Evolutionary conservation across 2,113 vertebrate species (phyloP), one percentile per base, ranked within the genome.

Genomic region (Agapornis roseicollis): DNA sequence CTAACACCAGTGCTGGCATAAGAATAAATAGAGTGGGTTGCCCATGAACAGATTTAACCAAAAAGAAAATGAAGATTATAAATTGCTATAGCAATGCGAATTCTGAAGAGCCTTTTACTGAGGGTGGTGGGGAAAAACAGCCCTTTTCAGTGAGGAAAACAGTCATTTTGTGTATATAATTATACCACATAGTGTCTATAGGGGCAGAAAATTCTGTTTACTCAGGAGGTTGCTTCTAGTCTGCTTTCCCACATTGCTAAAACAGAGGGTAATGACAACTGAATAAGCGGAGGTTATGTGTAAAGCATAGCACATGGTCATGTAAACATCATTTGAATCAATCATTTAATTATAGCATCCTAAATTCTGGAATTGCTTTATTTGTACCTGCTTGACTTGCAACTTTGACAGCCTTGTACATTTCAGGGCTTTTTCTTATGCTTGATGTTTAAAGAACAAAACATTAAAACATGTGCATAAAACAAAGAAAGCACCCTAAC

Each of bases 161-260:
- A 18, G 20, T 24, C 72, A 64, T 79, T 52, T 17, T 64, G 24
- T 76, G 4, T 7, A 23, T 39, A 7, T 17, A 87, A 76, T 80
- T 50, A 29, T 16, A 31, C 2, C 33, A 2, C 3, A 8, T 8
- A 47, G 0, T 12, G 5, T 50, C 35, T 55, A 4, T 2, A 55
- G 9, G 9, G 14, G 18, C 7, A 33, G 25, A 87, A 60, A 17
- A 69, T 23, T 68, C 9, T 35, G 13, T 71, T 81, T 68, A 50
- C 11, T 64, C 17, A 77, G 63, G n/a, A 85, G 8, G 3, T 25
- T 68, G 22, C 17, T 81, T 33, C 3, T 11, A 27, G 6, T 27
- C 27, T 52, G 9, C 53, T 8, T 17, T 49, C 5, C 18, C 7
- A 10, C 13, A 7, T 35, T 74, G 10, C 2, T 50, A 28, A 77